Conservation (phyloP, 1,140 invertebrate species). For the Orchesella cincta region DNA sequence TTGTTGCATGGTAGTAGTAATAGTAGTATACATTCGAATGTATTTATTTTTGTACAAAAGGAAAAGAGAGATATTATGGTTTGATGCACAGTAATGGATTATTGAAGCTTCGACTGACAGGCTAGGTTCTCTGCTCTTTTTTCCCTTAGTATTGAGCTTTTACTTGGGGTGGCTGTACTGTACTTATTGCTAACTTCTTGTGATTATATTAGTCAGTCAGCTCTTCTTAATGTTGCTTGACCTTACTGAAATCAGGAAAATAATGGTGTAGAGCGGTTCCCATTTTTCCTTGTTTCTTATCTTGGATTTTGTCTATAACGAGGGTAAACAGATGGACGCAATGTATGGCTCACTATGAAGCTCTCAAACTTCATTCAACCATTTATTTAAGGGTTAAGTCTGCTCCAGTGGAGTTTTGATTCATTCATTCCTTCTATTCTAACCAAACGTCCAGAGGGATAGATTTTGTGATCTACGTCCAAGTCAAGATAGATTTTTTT, state of each 20-base stretch:
- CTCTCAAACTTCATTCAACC: neutral
- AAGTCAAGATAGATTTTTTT: no score
- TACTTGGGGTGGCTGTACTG: no score
- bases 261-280: neutral
- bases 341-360: no score
- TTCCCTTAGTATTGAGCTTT: neutral
- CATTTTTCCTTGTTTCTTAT: neutral
- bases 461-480: no score
- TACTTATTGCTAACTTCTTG: neutral
- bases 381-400: neutral
- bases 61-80: neutral
- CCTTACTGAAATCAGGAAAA: neutral
- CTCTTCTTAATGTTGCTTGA: neutral
- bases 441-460: no score
- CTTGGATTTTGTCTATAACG: neutral
- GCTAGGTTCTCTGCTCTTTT: neutral
- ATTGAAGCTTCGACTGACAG: neutral
- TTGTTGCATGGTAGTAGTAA: no score
- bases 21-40: neutral
- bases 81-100: neutral
- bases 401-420: neutral
- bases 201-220: slow-evolving; percentile 2
- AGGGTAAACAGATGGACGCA: no score
- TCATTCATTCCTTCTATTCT: no score
- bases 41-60: neutral